Evolutionary conservation across 2,888 invertebrate genomes (phyloP), one percentile per base, ranked within the genome.

Genomic region (Phragmatobia fuliginosa): DNA sequence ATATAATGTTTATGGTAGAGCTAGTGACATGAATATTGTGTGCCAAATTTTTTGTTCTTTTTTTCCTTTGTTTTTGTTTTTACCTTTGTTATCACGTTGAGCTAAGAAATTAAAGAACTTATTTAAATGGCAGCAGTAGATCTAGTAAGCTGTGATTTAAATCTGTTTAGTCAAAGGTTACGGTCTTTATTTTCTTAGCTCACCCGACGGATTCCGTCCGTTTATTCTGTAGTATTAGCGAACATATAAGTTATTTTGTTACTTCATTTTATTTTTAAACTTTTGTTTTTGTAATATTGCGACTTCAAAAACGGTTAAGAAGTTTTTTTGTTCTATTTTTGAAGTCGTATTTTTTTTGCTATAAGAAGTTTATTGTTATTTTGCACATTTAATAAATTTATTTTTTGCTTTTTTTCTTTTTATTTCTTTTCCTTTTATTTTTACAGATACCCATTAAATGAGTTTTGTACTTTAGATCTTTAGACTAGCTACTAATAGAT

Each of bases 1-100:
- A 82, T 61, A 71, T 63, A 65, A 66, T 70, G 60, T 73, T 76
- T 76, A 68, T 73, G 68, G 69, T 81, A 81, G 75, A 79, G 67
- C 75, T 78, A 75, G 68, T 70, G 28, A 31, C 31, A 49, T 72
- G 25, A 58, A 31, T 73, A 7, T 62, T 36, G 14, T 62, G 32
- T 66, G 59, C 2, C 32, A 25, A 73, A 69, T 73, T 36, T 69
- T 61, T 74, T 33, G 36, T 36, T 36, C 14, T 38, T 14, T 74
- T 70, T 61, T 73, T n/a, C n/a, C n/a, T n/a, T 70, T 75, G 33
- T 69, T 65, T 75, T 73, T 72, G 2, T 64, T 59, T 61, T 68
- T 69, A 8, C 38, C 63, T 66, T 59, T 70, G n/a, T n/a, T n/a
- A n/a, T n/a, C 62, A 25, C 59, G 67, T 59, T 63, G 16, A 18